phyloP scores from a whole-genome alignment of 2,888 invertebrate species.

The Lissonota sp. region DNA sequence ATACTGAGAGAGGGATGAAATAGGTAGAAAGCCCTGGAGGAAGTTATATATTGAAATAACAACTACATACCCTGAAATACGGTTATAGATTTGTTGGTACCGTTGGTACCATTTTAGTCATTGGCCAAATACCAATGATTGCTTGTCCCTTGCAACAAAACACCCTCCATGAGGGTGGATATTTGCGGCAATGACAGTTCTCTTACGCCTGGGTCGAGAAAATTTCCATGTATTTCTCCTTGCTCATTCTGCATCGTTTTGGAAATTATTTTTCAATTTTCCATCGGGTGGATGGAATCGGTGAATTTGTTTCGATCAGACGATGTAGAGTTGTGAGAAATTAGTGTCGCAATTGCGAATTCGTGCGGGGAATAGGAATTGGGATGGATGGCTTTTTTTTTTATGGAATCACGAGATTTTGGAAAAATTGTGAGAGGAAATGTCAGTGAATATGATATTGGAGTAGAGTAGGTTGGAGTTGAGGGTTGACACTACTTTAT shows the following conservation, averaged over 20 bases:
- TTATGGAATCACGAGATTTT: neutral
- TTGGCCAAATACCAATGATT: conserved; percentile 9
- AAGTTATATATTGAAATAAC: conserved; percentile 35
- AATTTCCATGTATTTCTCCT: neutral
- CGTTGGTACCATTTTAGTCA: conserved; percentile 7
- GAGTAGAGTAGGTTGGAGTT: too few relatives aligned
- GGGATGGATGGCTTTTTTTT: too few relatives aligned
- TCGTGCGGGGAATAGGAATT: neutral
- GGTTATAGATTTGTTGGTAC: conserved; percentile 18
- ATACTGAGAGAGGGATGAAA: neutral
- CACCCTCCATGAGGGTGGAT: too few relatives aligned
- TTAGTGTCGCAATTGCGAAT: neutral
- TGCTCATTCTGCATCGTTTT: neutral
- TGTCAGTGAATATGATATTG: too few relatives aligned
- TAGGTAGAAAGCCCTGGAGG: neutral
- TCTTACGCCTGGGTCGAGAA: too few relatives aligned
- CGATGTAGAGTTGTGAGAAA: neutral
- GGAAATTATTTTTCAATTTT: conserved; percentile 42
- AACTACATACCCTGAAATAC: conserved; percentile 15
- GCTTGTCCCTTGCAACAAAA: conserved; percentile 6
- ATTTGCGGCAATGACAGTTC: too few relatives aligned
- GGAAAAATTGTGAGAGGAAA: neutral
- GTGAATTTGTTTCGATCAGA: neutral
- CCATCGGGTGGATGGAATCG: neutral
- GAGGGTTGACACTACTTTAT: too few relatives aligned